A percentile compares a stretch with the other conserved stretches of the same genome.
These are phyloP conservation scores for Lasioglossum villosulum DNA, from an alignment of 2,888 invertebrate genomes.

Conservation along the genomic window DNA sequence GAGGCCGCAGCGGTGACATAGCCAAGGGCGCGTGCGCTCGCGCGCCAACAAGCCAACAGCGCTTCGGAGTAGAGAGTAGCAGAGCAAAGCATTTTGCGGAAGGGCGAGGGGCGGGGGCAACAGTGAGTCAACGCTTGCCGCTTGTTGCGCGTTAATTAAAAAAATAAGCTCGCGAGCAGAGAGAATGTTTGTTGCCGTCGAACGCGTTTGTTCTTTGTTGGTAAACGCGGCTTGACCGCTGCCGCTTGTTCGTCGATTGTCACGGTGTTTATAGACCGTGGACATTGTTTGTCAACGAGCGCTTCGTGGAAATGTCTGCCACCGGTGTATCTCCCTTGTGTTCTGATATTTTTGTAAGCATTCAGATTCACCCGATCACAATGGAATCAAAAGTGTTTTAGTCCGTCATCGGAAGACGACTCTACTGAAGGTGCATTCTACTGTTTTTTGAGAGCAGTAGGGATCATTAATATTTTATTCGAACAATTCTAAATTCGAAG, in stretches of 20 bases:
- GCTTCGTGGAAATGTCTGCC: neutral
- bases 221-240: neutral
- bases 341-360: neutral
- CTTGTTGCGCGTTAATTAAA: conserved; percentile 44
- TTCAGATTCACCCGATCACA: neutral
- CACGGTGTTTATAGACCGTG: neutral
- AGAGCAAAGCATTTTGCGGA: conserved; percentile 37
- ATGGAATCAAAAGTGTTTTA: no score
- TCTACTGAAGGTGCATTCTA: no score
- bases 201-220: neutral
- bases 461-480: no score
- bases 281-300: neutral
- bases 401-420: no score
- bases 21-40: conserved; percentile 12
- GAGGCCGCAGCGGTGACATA: conserved; percentile 27
- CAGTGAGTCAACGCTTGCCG: conserved; percentile 23
- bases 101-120: neutral
- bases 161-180: conserved; percentile 7
- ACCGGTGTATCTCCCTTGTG: neutral
- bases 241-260: neutral
- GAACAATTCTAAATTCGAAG: no score
- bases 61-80: neutral
- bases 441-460: no score
- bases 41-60: neutral
- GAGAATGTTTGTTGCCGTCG: neutral